Conservation (phyloP, 2,113 vertebrate genomes). For the Anseranas semipalmata region DNA sequence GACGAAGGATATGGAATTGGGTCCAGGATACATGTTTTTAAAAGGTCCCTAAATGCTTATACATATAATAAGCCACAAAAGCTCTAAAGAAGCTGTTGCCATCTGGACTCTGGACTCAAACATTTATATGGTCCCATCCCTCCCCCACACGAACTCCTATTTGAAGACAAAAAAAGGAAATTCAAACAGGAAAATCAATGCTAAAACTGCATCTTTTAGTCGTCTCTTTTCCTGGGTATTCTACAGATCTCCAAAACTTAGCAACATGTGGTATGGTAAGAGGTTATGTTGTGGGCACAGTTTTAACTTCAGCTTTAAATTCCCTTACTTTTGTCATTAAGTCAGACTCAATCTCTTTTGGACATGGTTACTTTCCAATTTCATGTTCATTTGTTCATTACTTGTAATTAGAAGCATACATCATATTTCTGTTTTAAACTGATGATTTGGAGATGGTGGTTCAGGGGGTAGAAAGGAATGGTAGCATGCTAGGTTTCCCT, state of each 20-base stretch:
- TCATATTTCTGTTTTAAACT: background rate
- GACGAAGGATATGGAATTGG: background rate
- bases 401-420: background rate
- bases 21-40: slow-evolving; percentile 28
- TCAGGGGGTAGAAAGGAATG: background rate
- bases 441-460: rapidly evolving
- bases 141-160: background rate
- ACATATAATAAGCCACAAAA: background rate
- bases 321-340: background rate
- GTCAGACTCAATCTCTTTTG: background rate
- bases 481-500: background rate
- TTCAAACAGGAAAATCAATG: background rate
- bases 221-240: background rate
- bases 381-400: background rate
- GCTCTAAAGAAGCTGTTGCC: background rate
- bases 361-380: background rate
- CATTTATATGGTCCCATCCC: background rate
- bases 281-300: background rate
- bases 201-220: background rate
- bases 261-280: rapidly evolving
- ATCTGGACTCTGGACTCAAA: slow-evolving; percentile 8
- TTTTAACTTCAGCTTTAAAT: background rate
- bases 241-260: background rate
- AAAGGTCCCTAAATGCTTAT: slow-evolving; percentile 21
- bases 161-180: background rate